Conservation (phyloP, 2,113 vertebrate genomes). For the Elgaria multicarinata region DNA sequence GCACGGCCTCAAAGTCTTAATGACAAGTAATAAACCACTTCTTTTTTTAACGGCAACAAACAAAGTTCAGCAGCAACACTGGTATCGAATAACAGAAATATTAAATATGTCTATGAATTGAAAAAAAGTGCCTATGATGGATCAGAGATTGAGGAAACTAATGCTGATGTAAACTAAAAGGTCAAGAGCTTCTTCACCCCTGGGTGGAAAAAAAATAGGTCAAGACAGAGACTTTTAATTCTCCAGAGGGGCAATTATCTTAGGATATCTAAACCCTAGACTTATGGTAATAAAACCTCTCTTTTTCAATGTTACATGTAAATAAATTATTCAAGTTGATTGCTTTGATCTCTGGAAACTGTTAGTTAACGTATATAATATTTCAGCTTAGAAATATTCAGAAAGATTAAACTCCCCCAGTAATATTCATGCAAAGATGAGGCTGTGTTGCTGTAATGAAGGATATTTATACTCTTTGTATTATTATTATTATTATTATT, state of each 20-base stretch:
- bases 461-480: conserved; percentile 69
- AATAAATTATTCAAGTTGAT: conserved; percentile 77
- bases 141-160: not conserved
- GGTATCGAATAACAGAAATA: not conserved
- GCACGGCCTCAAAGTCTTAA: not conserved
- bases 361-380: conserved; percentile 71
- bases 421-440: conserved; percentile 60
- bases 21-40: not conserved
- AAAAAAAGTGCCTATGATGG: conserved; percentile 6
- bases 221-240: conserved; percentile 46
- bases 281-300: conserved; percentile 62
- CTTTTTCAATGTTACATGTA: conserved; percentile 58
- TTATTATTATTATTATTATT: conserved; percentile 33
- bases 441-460: conserved; percentile 65
- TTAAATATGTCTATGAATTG: not conserved
- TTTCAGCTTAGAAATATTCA: conserved; percentile 69
- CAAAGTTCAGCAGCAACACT: not conserved
- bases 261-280: conserved; percentile 41
- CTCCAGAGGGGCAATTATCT: conserved; percentile 57
- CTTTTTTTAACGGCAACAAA: not conserved
- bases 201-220: conserved; percentile 32
- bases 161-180: not conserved
- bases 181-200: not conserved
- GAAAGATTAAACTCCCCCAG: conserved; percentile 70
- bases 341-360: conserved; percentile 68